Evolutionary conservation across 2,888 invertebrate genomes (phyloP), one percentile per base, ranked within the genome.

Genomic region (Morpho achilles): DNA sequence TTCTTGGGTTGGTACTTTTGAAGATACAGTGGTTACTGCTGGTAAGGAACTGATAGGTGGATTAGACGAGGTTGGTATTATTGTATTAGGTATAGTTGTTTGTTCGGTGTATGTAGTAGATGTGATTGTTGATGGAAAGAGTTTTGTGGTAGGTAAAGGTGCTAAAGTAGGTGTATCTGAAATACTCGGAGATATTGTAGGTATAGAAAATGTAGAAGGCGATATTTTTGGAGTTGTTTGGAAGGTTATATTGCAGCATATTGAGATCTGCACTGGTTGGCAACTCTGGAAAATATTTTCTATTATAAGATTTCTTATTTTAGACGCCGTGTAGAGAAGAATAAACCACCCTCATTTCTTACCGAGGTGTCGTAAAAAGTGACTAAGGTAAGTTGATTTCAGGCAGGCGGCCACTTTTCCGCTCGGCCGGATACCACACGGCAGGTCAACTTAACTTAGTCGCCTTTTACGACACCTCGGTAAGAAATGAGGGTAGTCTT

Each of bases 281-380:
- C 70, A 70, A 55, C 65, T 68, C 70, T 70, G 66, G 46, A 69
- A 67, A 22, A 48, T 43, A 47, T 53, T 16, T 42, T 16, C 16
- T 10, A 54, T 22, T 6, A 5, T 32, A 32, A 32, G 32, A 32
- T 32, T 32, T 32, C 32, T 32, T 32, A 2, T 32, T 32, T 32
- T 3, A 32, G 32, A 5, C 5, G 32, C 32, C 32, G 32, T 32
- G 32, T 32, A 5, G 32, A 3, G 5, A 5, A 32, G 32, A 32
- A 32, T 32, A 32, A 3, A 32, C 32, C 32, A 32, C 32, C 32
- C 32, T 32, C 32, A 5, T 5, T 32, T 32, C 32, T 32, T 32
- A 32, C 32, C 32, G 32, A 32, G 32, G 32, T 32, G 32, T 32
- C 32, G 32, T 32, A 32, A 32, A 32, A 32, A 3, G 32, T 5